Evolutionary conservation across 2,888 invertebrate species (phyloP).

Genomic region (Ceraclea dissimilis): DNA sequence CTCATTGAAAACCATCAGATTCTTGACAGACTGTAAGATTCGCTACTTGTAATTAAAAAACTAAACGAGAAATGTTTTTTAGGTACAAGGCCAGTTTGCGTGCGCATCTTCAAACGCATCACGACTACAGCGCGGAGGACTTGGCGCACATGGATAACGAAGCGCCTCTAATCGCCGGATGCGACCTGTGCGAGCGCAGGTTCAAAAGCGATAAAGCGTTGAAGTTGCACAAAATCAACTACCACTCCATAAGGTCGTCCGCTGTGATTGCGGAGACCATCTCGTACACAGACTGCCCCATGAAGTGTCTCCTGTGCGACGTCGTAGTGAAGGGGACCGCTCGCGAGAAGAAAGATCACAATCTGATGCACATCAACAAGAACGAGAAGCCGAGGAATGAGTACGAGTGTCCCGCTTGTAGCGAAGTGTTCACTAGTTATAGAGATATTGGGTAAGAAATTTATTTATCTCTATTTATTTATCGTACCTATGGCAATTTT

Average conservation of each 20-base stretch:
- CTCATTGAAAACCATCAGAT: too few relatives aligned
- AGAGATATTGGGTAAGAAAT: conserved; percentile 14
- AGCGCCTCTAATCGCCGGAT: conserved; percentile 30
- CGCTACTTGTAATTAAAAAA: too few relatives aligned
- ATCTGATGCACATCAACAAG: conserved; percentile 38
- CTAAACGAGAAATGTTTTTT: neutral
- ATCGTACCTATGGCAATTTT: too few relatives aligned
- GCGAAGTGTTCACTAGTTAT: conserved; percentile 33
- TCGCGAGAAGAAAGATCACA: conserved; percentile 40
- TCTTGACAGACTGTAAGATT: too few relatives aligned
- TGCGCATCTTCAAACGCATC: conserved; percentile 16
- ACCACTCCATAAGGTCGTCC: conserved; percentile 30
- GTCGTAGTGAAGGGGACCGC: conserved; percentile 39
- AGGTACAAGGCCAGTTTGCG: conserved; percentile 19
- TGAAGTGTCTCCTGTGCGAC: conserved; percentile 43
- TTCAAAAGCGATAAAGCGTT: conserved; percentile 42
- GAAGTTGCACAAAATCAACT: conserved; percentile 41
- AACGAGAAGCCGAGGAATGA: conserved; percentile 42
- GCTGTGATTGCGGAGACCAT: conserved; percentile 1
- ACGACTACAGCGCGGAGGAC: conserved; percentile 6
- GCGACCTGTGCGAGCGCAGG: conserved; percentile 45
- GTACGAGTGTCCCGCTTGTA: conserved; percentile 43
- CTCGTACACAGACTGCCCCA: conserved; percentile 37
- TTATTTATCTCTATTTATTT: conserved; percentile 34
- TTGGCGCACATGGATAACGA: neutral